Conservation (phyloP, 1,140 invertebrate genomes). For the Pseudomyrmex gracilis region DNA sequence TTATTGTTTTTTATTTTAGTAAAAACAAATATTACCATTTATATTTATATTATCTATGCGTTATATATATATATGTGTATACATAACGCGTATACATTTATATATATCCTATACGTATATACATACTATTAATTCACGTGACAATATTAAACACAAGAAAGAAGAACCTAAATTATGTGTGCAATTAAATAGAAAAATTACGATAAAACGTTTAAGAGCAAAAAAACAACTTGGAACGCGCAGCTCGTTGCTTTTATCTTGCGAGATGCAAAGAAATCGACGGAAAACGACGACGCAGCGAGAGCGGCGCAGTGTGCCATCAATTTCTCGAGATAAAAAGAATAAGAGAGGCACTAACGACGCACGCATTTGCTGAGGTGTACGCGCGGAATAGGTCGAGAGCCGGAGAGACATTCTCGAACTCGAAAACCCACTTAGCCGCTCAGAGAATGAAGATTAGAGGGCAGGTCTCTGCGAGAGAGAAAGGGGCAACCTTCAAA, state of each 20-base stretch:
- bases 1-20: too few species aligned
- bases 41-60: too few species aligned
- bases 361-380: slow-evolving; percentile 27
- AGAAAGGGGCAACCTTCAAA: slow-evolving; percentile 39
- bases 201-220: neutral
- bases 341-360: slow-evolving; percentile 51
- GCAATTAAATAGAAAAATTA: neutral
- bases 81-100: too few species aligned
- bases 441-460: slow-evolving; percentile 78
- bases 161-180: neutral
- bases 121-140: too few species aligned
- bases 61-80: too few species aligned
- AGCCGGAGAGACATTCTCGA: slow-evolving; percentile 71
- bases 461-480: slow-evolving; percentile 70
- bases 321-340: slow-evolving; percentile 54
- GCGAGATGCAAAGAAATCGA: slow-evolving; percentile 62
- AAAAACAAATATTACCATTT: too few species aligned
- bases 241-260: slow-evolving; percentile 2
- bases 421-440: slow-evolving; percentile 83
- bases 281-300: neutral
- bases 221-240: neutral
- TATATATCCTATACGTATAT: too few species aligned
- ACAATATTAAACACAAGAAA: too few species aligned
- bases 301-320: neutral
- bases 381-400: slow-evolving; percentile 17